Percentiles rank a stretch among this genome's conserved stretches.
These are phyloP conservation scores for Probosciger aterrimus DNA, from an alignment of 2,113 vertebrate genomes.

Conservation along the genomic window DNA sequence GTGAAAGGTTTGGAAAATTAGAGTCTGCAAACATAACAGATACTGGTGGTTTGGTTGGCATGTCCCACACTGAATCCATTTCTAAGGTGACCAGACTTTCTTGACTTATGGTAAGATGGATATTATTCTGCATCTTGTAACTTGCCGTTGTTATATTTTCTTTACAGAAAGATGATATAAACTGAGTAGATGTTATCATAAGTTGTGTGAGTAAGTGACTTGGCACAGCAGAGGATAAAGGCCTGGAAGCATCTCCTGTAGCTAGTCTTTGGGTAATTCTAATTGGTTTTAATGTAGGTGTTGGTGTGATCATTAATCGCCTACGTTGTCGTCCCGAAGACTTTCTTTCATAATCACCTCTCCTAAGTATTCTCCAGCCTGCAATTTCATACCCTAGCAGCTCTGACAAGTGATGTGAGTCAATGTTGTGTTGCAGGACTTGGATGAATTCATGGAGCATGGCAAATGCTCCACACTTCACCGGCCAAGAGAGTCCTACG, in stretches of 20 bases:
- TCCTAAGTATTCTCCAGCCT: constrained; percentile 60
- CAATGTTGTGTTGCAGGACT: neutral
- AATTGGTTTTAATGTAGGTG: neutral
- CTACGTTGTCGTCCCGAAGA: neutral
- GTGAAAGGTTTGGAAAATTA: neutral
- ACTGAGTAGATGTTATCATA: neutral
- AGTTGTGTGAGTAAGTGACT: neutral
- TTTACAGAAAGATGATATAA: neutral
- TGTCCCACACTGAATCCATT: neutral
- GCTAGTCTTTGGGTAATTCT: neutral
- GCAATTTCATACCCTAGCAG: constrained; percentile 45
- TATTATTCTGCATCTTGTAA: neutral
- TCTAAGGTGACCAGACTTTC: neutral
- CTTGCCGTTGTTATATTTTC: neutral
- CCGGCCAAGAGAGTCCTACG: constrained; percentile 25
- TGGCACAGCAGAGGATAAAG: neutral
- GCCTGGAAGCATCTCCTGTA: neutral
- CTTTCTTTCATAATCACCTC: neutral
- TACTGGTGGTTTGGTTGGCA: neutral
- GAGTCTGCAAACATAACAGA: neutral
- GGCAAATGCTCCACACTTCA: neutral
- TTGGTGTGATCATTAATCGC: constrained; percentile 15
- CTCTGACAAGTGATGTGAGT: neutral
- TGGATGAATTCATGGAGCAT: neutral
- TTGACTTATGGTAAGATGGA: neutral